Conservation (phyloP, 1,140 invertebrate genomes). For the Heliconius eleuchia region DNA sequence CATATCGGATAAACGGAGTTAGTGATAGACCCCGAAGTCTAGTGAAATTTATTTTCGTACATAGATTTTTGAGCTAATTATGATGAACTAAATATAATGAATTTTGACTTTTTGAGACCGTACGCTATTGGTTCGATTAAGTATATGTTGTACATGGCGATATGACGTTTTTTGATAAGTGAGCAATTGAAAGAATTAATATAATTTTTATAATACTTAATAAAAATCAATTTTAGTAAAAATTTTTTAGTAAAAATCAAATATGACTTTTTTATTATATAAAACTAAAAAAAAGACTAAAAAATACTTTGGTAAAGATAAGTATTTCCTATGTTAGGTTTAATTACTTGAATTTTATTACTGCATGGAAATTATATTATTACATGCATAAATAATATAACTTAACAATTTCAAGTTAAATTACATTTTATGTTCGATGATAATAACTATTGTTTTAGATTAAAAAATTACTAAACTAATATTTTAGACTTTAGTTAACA, state of each 20-base stretch:
- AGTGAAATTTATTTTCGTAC: neutral
- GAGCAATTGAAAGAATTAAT: too few species aligned
- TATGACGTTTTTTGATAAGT: neutral
- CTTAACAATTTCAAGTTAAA: neutral
- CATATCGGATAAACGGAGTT: slow-evolving; percentile 11
- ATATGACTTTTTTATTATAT: too few species aligned
- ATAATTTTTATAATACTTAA: too few species aligned
- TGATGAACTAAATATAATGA: too few species aligned
- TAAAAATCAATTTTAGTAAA: too few species aligned
- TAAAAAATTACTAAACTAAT: too few species aligned
- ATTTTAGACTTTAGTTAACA: too few species aligned
- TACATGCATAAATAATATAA: neutral
- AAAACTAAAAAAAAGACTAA: neutral
- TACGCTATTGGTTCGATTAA: too few species aligned
- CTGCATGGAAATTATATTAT: neutral
- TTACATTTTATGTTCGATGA: neutral
- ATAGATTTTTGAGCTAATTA: neutral
- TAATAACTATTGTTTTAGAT: neutral
- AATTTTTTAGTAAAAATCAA: too few species aligned
- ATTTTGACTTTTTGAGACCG: neutral
- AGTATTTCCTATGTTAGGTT: neutral
- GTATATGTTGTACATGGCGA: neutral
- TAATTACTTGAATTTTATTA: neutral
- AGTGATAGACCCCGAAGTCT: neutral
- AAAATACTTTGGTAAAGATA: neutral